Percentiles rank a stretch among this genome's conserved stretches.
phyloP scores from a whole-genome alignment of 2,797 vertebrate genomes.

The Leuciscus waleckii region DNA sequence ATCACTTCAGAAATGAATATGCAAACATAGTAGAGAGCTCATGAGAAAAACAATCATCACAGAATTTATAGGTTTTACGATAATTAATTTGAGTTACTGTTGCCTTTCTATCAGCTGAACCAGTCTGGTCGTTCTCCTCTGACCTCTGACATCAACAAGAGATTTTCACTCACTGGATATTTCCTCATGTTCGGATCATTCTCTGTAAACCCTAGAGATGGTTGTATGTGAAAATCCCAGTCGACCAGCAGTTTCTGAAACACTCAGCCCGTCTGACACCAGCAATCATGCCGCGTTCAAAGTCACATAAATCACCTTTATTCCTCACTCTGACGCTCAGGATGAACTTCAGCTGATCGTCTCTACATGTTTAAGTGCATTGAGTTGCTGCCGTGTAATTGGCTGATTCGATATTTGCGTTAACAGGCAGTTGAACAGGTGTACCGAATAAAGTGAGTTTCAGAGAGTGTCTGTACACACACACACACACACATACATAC shows the following conservation, averaged over 20 bases:
- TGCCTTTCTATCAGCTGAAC: not conserved
- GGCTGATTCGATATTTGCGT: not conserved
- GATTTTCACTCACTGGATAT: not conserved
- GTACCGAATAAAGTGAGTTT: not conserved
- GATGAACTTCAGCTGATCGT: not conserved
- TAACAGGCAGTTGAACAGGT: not conserved
- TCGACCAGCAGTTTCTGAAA: not conserved
- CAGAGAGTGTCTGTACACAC: too few relatives aligned
- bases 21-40: too few relatives aligned
- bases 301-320: not conserved
- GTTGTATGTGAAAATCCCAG: not conserved
- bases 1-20: too few relatives aligned
- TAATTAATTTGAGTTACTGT: not conserved
- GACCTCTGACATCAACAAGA: not conserved
- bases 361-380: not conserved
- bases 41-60: too few relatives aligned
- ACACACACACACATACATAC: too few relatives aligned
- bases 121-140: too few relatives aligned
- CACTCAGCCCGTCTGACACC: too few relatives aligned
- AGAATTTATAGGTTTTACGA: too few relatives aligned
- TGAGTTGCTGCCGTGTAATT: not conserved
- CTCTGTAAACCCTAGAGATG: not conserved
- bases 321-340: not conserved
- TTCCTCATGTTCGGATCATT: not conserved
- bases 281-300: too few relatives aligned